A percentile compares a stretch with the other conserved stretches of the same genome.
Conservation (phyloP, 1,140 invertebrate genomes). For the Cydia strobilella region DNA sequence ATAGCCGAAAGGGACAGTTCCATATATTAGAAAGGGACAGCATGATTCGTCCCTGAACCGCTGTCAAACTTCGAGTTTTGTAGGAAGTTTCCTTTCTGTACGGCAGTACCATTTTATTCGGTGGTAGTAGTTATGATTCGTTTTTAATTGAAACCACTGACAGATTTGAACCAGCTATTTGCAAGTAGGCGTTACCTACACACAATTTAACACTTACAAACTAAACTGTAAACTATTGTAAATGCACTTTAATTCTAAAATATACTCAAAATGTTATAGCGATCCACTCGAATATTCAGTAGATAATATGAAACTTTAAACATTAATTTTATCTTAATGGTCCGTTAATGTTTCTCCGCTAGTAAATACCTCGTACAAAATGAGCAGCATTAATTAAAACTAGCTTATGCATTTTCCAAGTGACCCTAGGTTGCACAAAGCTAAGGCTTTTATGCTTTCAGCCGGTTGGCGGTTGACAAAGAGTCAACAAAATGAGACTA, state of each 20-base stretch:
- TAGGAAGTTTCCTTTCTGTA: too few species aligned
- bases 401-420: conserved; percentile 25
- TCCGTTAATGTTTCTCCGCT: conserved; percentile 15
- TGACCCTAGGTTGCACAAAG: conserved; percentile 16
- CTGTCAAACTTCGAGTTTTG: too few species aligned
- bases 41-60: too few species aligned
- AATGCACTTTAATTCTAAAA: background rate
- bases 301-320: conserved; percentile 9
- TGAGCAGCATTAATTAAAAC: conserved; percentile 24
- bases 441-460: conserved; percentile 13
- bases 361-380: conserved; percentile 10
- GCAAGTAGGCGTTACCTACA: background rate
- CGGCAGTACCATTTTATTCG: too few species aligned
- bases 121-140: too few species aligned
- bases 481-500: conserved; percentile 23
- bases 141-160: too few species aligned
- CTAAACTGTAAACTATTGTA: background rate
- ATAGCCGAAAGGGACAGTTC: too few species aligned
- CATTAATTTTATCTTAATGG: conserved; percentile 31
- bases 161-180: too few species aligned
- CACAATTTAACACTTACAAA: background rate
- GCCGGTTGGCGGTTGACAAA: conserved; percentile 12
- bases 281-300: background rate
- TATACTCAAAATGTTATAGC: background rate
- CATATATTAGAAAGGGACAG: too few species aligned